These are phyloP conservation scores for Gnatocerus cornutus DNA, from an alignment of 2,888 invertebrate genomes.

Conservation along the genomic window DNA sequence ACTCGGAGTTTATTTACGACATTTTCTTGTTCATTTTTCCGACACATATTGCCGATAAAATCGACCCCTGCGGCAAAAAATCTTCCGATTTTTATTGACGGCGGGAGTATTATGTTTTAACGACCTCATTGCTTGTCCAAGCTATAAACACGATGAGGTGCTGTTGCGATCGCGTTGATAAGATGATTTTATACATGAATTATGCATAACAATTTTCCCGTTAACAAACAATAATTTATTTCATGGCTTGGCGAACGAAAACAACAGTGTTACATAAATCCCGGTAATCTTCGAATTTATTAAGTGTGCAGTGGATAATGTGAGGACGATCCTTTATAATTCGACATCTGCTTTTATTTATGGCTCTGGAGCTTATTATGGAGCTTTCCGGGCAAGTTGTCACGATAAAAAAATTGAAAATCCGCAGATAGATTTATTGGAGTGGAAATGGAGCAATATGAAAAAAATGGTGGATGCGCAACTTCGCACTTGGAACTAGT, in stretches of 20 bases:
- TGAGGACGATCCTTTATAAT: conserved; percentile 26
- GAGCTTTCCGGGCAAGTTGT: not conserved
- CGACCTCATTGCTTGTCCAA: conserved; percentile 31
- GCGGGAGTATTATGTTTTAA: conserved; percentile 27
- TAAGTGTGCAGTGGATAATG: conserved; percentile 30
- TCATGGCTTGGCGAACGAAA: conserved; percentile 31
- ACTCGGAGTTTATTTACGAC: conserved; percentile 26
- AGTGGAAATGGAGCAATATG: too few species aligned
- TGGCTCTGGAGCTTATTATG: conserved; percentile 14
- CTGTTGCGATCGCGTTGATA: conserved; percentile 48
- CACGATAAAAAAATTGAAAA: not conserved
- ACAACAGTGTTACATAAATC: conserved; percentile 41
- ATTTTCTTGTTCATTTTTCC: conserved; percentile 33
- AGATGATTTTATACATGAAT: conserved; percentile 54
- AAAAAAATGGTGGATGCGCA: too few species aligned
- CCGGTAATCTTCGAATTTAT: conserved; percentile 34
- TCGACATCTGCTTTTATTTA: conserved; percentile 41
- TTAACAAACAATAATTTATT: conserved; percentile 45
- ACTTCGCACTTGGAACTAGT: too few species aligned
- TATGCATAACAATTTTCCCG: conserved; percentile 50
- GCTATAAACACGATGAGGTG: conserved; percentile 42
- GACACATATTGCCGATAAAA: conserved; percentile 39
- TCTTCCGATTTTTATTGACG: conserved; percentile 33
- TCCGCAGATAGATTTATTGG: too few species aligned
- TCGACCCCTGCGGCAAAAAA: conserved; percentile 27